Conservation (phyloP, 2,888 invertebrate species). For the Pherbina coryleti region DNA sequence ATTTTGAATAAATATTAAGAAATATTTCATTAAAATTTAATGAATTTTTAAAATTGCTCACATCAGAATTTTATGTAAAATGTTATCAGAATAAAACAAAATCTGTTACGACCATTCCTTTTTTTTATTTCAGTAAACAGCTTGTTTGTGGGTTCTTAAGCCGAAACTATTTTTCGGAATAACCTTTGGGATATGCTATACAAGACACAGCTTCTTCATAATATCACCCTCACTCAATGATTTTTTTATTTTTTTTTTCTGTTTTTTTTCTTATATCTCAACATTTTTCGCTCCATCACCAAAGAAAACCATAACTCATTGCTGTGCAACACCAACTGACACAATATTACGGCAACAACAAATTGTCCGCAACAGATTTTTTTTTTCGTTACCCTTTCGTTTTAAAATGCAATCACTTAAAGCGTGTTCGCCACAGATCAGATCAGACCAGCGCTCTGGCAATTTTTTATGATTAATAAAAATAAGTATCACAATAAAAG, state of each 20-base stretch:
- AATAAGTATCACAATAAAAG: background rate
- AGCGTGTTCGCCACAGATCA: background rate
- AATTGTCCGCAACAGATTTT: slow-evolving; percentile 3
- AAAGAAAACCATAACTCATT: slow-evolving; percentile 12
- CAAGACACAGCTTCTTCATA: too few species aligned
- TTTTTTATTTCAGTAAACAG: too few species aligned
- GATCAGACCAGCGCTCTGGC: background rate
- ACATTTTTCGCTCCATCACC: background rate
- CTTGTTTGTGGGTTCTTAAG: too few species aligned
- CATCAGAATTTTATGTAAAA: too few species aligned
- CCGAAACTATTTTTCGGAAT: too few species aligned
- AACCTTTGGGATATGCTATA: too few species aligned
- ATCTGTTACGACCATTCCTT: too few species aligned
- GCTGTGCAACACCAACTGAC: slow-evolving; percentile 17
- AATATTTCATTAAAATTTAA: too few species aligned
- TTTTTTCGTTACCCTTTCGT: background rate
- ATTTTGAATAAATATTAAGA: too few species aligned
- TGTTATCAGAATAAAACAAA: too few species aligned
- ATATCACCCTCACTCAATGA: too few species aligned
- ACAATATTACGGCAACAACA: slow-evolving; percentile 8
- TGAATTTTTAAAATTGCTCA: too few species aligned
- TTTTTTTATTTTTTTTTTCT: background rate
- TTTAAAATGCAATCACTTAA: slow-evolving; percentile 9
- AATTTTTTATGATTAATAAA: slow-evolving; percentile 37
- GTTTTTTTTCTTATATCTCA: background rate